Evolutionary conservation across 2,797 vertebrate species (phyloP).

Genomic region (Spheniscus humboldti): DNA sequence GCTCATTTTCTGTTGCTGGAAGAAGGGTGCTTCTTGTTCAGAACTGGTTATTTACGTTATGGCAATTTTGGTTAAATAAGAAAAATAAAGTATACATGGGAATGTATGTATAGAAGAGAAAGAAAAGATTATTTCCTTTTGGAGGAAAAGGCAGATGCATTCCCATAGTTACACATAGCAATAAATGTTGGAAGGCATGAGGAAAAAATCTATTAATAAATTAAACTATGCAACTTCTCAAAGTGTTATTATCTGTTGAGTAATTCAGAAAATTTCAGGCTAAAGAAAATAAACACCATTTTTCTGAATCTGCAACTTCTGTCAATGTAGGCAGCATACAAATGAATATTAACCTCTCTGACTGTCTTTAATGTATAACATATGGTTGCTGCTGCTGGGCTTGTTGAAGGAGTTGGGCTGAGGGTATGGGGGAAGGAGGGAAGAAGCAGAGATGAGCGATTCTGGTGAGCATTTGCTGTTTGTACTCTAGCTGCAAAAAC

Average conservation of each 20-base stretch:
- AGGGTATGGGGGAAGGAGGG: not conserved
- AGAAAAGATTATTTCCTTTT: not conserved
- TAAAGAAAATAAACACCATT: not conserved
- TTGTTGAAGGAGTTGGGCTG: not conserved
- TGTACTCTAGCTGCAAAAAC: not conserved
- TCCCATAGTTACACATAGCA: not conserved
- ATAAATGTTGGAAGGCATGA: not conserved
- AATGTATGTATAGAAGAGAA: not conserved
- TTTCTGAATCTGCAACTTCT: conserved; percentile 14
- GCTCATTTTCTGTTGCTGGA: not conserved
- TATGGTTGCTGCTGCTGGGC: not conserved
- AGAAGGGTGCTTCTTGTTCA: not conserved
- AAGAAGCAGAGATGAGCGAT: not conserved
- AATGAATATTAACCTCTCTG: conserved; percentile 27
- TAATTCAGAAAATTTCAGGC: not conserved
- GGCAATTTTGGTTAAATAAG: not conserved
- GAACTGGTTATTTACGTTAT: not conserved
- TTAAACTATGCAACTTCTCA: not conserved
- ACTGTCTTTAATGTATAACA: conserved; percentile 8
- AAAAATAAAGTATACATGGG: not conserved
- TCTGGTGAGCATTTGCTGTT: conserved; percentile 6
- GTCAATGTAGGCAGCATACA: not conserved
- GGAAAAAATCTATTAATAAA: not conserved
- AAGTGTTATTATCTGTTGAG: not conserved
- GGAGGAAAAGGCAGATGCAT: not conserved